Conservation (phyloP, 1,140 invertebrate genomes). For the Lysiphlebus fabarum region DNA sequence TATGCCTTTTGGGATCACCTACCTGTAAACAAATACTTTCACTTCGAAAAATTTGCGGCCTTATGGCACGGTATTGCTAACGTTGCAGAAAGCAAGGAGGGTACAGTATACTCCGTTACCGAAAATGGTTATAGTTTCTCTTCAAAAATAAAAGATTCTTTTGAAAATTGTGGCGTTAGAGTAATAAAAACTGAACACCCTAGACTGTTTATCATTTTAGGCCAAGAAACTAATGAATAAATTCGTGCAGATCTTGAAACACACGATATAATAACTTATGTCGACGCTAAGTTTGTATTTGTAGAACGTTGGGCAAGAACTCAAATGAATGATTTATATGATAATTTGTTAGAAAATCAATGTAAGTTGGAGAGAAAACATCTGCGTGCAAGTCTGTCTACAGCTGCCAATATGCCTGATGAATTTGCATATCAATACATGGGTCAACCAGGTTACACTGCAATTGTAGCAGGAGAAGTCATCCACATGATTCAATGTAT, state of each 20-base stretch:
- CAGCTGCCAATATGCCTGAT: conserved; percentile 18
- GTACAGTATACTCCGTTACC: no score
- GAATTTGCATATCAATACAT: conserved; percentile 27
- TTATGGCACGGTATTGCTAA: no score
- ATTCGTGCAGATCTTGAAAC: not conserved
- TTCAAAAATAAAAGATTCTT: no score
- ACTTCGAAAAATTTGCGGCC: no score
- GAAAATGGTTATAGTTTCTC: no score
- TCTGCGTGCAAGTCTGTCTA: not conserved
- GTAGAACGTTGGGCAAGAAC: conserved; percentile 12
- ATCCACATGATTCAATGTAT: conserved; percentile 26
- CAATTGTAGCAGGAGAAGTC: conserved; percentile 18
- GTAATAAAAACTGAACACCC: not conserved
- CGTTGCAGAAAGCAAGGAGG: no score
- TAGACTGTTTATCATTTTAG: not conserved
- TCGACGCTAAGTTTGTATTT: conserved; percentile 24
- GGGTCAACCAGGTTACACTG: conserved; percentile 26
- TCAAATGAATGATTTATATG: conserved; percentile 13
- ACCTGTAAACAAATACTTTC: no score
- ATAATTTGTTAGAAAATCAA: not conserved
- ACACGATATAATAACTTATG: conserved; percentile 16
- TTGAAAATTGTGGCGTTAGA: no score
- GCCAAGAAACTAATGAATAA: not conserved
- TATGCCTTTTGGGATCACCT: no score
- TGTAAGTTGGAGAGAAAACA: conserved; percentile 13